phyloP scores from a whole-genome alignment of 2,113 vertebrate species.

The Myrmecophaga tridactyla region DNA sequence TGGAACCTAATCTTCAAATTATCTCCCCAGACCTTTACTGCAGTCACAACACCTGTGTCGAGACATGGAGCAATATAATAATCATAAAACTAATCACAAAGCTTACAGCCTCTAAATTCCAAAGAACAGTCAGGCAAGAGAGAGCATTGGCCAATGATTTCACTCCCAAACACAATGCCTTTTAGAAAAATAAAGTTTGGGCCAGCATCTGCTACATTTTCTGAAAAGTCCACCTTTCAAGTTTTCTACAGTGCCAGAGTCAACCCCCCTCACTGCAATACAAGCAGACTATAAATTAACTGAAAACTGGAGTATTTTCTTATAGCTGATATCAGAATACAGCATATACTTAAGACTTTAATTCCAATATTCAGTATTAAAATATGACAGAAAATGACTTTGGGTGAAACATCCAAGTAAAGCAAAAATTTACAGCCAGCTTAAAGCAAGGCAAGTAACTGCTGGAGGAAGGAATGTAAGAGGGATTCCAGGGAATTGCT shows the following conservation, averaged over 20 bases:
- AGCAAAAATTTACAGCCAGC: neutral
- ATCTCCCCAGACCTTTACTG: neutral
- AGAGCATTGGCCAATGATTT: neutral
- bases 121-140: neutral
- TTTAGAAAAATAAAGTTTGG: neutral
- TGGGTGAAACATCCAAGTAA: neutral
- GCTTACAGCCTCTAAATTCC: neutral
- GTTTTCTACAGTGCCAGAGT: too few species aligned
- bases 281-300: neutral
- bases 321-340: neutral
- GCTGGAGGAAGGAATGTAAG: neutral
- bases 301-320: neutral
- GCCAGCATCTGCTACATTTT: neutral
- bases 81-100: neutral
- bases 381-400: neutral
- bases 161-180: neutral
- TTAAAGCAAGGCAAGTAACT: too few species aligned
- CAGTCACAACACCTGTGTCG: too few species aligned
- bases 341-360: neutral
- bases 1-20: neutral
- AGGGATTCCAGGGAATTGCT: neutral
- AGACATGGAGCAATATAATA: too few species aligned
- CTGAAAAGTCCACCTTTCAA: neutral
- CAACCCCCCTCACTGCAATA: neutral
- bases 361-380: neutral